phyloP scores from a whole-genome alignment of 2,888 invertebrate genomes.

The Malthinus seriepunctatus region DNA sequence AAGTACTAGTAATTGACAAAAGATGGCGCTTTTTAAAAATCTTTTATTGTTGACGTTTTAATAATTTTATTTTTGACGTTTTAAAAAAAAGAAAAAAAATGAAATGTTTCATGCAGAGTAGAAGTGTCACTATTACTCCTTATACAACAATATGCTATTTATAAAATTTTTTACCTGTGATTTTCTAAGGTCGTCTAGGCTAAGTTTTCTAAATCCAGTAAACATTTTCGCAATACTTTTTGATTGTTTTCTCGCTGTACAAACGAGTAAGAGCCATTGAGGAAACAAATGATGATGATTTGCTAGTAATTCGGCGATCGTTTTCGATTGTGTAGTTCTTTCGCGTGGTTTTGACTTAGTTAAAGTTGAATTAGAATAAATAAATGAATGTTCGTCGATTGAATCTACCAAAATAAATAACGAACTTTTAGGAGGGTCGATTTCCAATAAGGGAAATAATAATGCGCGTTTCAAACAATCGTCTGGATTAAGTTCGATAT shows the following conservation, averaged over 20 bases:
- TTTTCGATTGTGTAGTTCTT: conserved; percentile 59
- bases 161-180: conserved; percentile 68
- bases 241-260: conserved; percentile 85
- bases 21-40: too few species aligned
- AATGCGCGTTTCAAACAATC: conserved; percentile 89
- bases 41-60: too few species aligned
- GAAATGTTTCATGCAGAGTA: too few species aligned
- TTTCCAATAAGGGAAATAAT: conserved; percentile 82
- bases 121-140: too few species aligned
- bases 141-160: too few species aligned
- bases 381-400: conserved; percentile 78
- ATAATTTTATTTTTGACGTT: too few species aligned
- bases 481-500: conserved; percentile 86
- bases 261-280: conserved; percentile 88
- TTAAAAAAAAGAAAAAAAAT: too few species aligned
- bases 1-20: too few species aligned
- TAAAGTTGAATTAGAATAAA: conserved; percentile 60
- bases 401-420: conserved; percentile 89
- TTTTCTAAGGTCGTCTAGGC: conserved; percentile 87
- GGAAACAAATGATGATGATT: conserved; percentile 91
- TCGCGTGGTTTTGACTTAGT: conserved; percentile 58
- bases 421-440: conserved; percentile 84
- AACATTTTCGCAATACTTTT: conserved; percentile 82
- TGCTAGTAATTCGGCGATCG: conserved; percentile 82
- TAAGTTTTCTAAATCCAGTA: conserved; percentile 86